Conservation (phyloP, 2,113 vertebrate genomes). For the Anser cygnoides region DNA sequence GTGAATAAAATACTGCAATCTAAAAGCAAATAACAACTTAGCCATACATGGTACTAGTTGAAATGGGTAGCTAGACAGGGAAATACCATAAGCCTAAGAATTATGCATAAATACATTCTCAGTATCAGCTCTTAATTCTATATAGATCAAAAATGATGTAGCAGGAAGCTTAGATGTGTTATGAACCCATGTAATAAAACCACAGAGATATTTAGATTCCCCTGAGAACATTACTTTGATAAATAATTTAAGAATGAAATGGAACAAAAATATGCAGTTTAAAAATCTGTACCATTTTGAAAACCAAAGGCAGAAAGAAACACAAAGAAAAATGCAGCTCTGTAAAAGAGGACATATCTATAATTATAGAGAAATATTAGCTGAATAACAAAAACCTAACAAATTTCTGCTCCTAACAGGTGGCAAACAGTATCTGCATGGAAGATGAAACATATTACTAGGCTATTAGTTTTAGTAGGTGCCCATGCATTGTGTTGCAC, state of each 20-base stretch:
- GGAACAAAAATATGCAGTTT: not conserved
- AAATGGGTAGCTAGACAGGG: not conserved
- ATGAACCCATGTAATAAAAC: not conserved
- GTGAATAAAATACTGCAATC: not conserved
- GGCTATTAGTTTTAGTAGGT: not conserved
- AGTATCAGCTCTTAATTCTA: not conserved
- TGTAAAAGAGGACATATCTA: not conserved
- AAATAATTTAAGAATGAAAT: not conserved
- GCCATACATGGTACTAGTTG: not conserved
- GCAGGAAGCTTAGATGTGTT: not conserved
- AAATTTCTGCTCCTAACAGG: not conserved
- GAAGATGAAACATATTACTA: not conserved
- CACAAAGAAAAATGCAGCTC: not conserved
- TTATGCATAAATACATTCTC: not conserved
- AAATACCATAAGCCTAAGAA: not conserved
- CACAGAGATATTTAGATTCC: not conserved
- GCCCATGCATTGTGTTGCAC: not conserved
- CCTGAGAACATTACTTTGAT: not conserved
- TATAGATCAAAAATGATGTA: not conserved
- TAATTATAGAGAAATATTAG: not conserved
- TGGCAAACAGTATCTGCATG: not conserved
- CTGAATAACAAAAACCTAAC: not conserved
- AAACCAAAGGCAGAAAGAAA: not conserved
- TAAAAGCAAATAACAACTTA: not conserved
- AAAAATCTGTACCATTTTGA: not conserved